Evolutionary conservation across 2,888 invertebrate genomes (phyloP).

Genomic region (Plutella xylostella): DNA sequence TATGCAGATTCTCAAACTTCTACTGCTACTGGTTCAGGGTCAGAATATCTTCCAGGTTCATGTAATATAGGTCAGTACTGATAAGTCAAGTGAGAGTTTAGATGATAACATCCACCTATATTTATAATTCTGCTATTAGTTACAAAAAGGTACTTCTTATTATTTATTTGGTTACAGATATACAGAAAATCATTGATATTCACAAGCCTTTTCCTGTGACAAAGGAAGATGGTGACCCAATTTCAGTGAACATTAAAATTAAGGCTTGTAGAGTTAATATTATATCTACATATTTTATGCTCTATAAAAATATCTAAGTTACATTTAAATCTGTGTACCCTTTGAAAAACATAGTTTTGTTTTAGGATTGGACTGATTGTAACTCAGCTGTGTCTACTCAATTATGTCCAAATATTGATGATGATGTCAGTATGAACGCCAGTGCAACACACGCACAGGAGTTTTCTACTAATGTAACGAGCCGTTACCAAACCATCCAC

Average conservation of each 20-base stretch:
- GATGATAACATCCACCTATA: background rate
- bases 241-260: background rate
- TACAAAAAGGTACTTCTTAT: background rate
- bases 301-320: background rate
- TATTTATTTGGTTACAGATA: background rate
- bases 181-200: background rate
- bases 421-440: background rate
- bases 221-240: background rate
- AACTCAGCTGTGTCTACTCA: no score
- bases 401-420: background rate
- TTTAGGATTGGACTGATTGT: background rate
- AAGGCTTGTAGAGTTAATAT: background rate
- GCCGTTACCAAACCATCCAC: no score
- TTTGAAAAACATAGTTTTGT: background rate
- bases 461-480: background rate
- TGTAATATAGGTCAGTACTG: background rate
- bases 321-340: background rate
- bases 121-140: no score
- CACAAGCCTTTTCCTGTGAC: background rate
- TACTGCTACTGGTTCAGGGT: background rate
- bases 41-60: background rate
- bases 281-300: background rate
- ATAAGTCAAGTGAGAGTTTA: background rate
- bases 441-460: background rate
- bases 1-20: background rate